Conservation (phyloP, 2,113 vertebrate genomes). For the Poeciliopsis turrubarensis region DNA sequence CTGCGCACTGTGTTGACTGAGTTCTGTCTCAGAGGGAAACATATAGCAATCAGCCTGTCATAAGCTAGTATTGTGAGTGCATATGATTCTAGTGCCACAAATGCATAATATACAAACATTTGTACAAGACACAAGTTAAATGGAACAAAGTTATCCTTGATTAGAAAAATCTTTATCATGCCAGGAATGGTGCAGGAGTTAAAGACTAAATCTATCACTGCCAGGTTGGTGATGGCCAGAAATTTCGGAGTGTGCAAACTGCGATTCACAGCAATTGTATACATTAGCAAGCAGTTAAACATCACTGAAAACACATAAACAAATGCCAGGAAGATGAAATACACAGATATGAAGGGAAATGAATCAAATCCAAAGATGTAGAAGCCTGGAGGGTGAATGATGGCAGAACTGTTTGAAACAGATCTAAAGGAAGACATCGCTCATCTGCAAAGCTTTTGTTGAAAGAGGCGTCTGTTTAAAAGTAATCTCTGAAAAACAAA, state of each 20-base stretch:
- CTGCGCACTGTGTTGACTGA: slow-evolving; percentile 60
- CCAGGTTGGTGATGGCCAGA: slow-evolving; percentile 72
- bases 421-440: slow-evolving; percentile 43
- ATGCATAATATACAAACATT: slow-evolving; percentile 65
- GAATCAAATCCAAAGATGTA: slow-evolving; percentile 64
- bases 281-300: slow-evolving; percentile 67
- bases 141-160: slow-evolving; percentile 63
- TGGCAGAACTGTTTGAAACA: slow-evolving; percentile 42
- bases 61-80: slow-evolving; percentile 73
- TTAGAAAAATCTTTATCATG: slow-evolving; percentile 71
- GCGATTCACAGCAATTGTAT: slow-evolving; percentile 40
- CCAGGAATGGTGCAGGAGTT: slow-evolving; percentile 66
- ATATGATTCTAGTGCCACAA: slow-evolving; percentile 51
- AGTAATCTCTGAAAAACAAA: not conserved
- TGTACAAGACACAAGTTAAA: slow-evolving; percentile 69
- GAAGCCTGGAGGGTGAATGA: slow-evolving; percentile 75
- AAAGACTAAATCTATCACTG: slow-evolving; percentile 63
- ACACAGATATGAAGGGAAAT: slow-evolving; percentile 46
- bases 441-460: not conserved
- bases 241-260: slow-evolving; percentile 72
- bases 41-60: slow-evolving; percentile 74
- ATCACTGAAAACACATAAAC: slow-evolving; percentile 65
- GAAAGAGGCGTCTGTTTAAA: not conserved
- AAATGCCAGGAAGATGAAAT: slow-evolving; percentile 67
- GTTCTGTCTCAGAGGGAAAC: slow-evolving; percentile 71